Evolutionary conservation across 2,888 invertebrate genomes (phyloP).

Genomic region (Octonoba sinensis): DNA sequence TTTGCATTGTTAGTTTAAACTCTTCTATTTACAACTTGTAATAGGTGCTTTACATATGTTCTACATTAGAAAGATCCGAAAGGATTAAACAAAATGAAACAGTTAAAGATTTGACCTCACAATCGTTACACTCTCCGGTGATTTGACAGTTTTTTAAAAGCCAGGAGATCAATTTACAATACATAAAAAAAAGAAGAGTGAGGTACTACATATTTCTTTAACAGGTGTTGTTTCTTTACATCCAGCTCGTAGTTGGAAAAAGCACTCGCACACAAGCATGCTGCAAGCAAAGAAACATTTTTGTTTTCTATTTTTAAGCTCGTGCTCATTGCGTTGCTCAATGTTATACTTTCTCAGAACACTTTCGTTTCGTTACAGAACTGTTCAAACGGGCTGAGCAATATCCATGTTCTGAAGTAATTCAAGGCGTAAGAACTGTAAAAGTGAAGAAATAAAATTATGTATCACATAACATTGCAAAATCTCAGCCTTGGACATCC

Average conservation of each 20-base stretch:
- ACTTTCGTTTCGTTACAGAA: constrained; percentile 39
- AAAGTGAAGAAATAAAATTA: constrained; percentile 60
- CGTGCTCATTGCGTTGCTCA: constrained; percentile 63
- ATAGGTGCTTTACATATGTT: constrained; percentile 23
- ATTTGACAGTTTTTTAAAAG: constrained; percentile 17
- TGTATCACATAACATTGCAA: constrained; percentile 62
- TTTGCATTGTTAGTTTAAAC: not conserved
- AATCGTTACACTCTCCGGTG: not conserved
- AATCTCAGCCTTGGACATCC: constrained; percentile 52
- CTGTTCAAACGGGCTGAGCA: constrained; percentile 58
- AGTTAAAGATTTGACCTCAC: not conserved
- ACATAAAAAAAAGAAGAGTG: constrained; percentile 45
- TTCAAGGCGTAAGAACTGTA: constrained; percentile 59
- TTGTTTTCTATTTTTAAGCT: constrained; percentile 50
- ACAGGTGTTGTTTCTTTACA: constrained; percentile 34
- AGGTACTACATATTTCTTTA: constrained; percentile 48
- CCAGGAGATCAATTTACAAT: constrained; percentile 49
- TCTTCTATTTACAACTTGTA: constrained; percentile 45
- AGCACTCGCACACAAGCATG: constrained; percentile 41
- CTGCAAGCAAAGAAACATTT: constrained; percentile 55
- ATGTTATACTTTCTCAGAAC: constrained; percentile 25
- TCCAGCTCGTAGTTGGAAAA: constrained; percentile 29
- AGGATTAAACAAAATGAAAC: constrained; percentile 19
- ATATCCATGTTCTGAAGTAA: constrained; percentile 58
- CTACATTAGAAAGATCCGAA: not conserved